Base-by-base conservation (phyloP, 2,888 invertebrate genomes). In the Lottia scabra region DNA sequence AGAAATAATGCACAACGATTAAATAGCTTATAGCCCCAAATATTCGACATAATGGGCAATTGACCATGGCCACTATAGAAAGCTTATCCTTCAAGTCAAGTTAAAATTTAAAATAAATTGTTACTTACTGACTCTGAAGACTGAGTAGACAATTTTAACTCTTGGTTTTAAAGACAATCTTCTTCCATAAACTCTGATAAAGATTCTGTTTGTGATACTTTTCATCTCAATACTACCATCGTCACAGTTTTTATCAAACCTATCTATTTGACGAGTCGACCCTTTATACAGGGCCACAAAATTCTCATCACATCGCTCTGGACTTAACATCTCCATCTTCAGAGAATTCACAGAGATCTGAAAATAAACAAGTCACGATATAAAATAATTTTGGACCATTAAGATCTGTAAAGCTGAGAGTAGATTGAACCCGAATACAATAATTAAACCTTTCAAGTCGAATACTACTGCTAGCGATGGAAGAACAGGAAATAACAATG, bases 251-350 rank as follows among this genome's bases (percentile, higher is more conserved):
- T 78, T 76, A 8, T 80, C 81, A 8, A 75, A 70, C 12, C 75
- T 65, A 71, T 82, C 78, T 2, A 75, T 75, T 65, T 78, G 76
- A 4, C 82, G 76, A 0, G 87, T 85, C 4, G 85, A 83, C 2
- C 81, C 79, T 63, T 86, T 85, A 71, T 87, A 88, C 15, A 87
- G 69, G 67, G 85, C 85, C 16, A 88, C 79, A 73, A 81, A 80
- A 77, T 84, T 87, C 38, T 80, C 69, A 12, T 78, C 78, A 73
- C 88, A 88, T 72, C 78, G 38, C 74, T 76, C 38, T 1, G 66
- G 63, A 63, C 70, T 46, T 12, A 63, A 43, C 38, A 77, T 63
- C 23, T 70, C 66, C 62, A 78, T 45, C 26, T 75, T 48, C 16
- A 70, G 38, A 2, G 77, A 72, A 26, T 68, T 71, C n/a, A 78